Percentiles rank a stretch among this genome's conserved stretches.
phyloP scores from a whole-genome alignment of 2,113 vertebrate genomes.

The Salvelinus fontinalis region DNA sequence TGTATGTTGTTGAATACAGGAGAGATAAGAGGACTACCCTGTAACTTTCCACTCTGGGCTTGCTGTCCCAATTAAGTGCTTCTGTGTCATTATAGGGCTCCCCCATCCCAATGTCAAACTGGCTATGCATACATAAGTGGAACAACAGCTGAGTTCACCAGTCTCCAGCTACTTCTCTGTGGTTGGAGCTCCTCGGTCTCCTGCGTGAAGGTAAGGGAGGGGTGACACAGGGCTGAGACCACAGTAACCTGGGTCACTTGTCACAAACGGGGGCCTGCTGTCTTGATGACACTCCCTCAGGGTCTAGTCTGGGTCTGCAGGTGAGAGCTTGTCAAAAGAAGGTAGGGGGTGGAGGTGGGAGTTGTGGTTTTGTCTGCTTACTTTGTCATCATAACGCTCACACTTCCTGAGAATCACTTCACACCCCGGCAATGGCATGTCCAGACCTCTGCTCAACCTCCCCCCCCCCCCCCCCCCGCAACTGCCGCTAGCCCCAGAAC shows the following conservation, averaged over 20 bases:
- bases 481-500: not conserved
- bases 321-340: conserved; percentile 61
- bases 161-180: not conserved
- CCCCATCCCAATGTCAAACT: not conserved
- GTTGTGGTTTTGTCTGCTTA: not conserved
- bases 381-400: conserved; percentile 19
- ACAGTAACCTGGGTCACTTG: conserved; percentile 58
- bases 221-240: conserved; percentile 27
- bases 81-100: no score
- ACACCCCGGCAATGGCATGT: conserved; percentile 47
- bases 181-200: not conserved
- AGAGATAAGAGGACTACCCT: not conserved
- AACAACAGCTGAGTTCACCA: not conserved
- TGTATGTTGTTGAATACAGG: not conserved
- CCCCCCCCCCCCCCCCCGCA: not conserved
- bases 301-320: conserved; percentile 48
- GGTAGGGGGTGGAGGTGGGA: conserved; percentile 21
- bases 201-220: not conserved
- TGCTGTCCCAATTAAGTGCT: no score
- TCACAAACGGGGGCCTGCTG: conserved; percentile 48
- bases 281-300: conserved; percentile 44
- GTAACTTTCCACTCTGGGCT: not conserved
- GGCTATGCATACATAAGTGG: not conserved
- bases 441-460: conserved; percentile 34
- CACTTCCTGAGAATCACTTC: conserved; percentile 45